Evolutionary conservation across 2,888 invertebrate genomes (phyloP), one percentile per base, ranked within the genome.

Genomic region (Patella depressa): DNA sequence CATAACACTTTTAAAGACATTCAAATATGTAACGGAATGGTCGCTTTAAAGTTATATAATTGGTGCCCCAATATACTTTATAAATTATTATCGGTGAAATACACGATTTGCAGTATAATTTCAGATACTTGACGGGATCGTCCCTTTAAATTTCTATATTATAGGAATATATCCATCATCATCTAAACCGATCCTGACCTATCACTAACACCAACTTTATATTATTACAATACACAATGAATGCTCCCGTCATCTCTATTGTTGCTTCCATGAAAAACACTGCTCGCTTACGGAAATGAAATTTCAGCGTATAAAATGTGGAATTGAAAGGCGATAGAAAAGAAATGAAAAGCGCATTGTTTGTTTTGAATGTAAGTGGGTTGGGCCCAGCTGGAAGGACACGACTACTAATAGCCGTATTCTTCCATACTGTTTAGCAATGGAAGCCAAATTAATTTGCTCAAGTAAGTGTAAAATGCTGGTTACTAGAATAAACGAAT

Each of bases 271-370:
- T 75, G 75, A 75, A 75, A 75, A 75, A 75, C 75, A 53, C 53
- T 70, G 59, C 72, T 65, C 72, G 71, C 72, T 59, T 71, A 75
- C 78, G 78, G 78, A 78, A 78, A 78, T 78, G 78, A 78, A 70
- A 74, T 78, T 78, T 74, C 74, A 74, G 74, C 78, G 71, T 74
- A 74, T 78, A 78, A 78, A 74, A 74, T 71, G 71, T 74, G 78
- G 78, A 78, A 78, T 78, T 74, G 74, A 74, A 78, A 72, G 70
- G 74, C 53, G 71, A 72, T 34, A 74, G 71, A 78, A 74, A 74
- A 76, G 76, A 76, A 57, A 69, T 76, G 76, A 76, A 76, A 76
- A 76, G 76, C 70, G 74, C 71, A 78, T 78, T 78, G 78, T 78
- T 74, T 78, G 71, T 71, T 24, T 34, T 78, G 71, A 78, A 78